These are phyloP conservation scores for Sturnira hondurensis DNA, from an alignment of 2,113 vertebrate genomes.

Conservation along the genomic window DNA sequence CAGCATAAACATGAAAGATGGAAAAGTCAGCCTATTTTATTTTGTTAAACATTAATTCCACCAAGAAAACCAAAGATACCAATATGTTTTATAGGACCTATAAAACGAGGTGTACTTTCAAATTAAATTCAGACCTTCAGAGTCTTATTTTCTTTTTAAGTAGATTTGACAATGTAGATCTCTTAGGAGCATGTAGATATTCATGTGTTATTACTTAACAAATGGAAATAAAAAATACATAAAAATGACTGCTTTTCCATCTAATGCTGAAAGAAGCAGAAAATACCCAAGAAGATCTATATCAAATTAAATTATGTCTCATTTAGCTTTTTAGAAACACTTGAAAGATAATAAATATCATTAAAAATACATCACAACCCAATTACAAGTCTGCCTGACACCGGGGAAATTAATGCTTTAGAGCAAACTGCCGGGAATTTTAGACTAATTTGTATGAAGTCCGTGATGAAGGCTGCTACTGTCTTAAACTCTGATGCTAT, in stretches of 20 bases:
- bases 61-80: background rate
- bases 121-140: background rate
- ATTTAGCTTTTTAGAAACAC: conserved; percentile 63
- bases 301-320: conserved; percentile 59
- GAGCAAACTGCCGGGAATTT: conserved; percentile 32
- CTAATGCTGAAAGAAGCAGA: conserved; percentile 22
- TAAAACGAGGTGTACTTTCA: background rate
- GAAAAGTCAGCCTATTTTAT: background rate
- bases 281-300: conserved; percentile 43
- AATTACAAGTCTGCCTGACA: conserved; percentile 57
- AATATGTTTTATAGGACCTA: background rate
- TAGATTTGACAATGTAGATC: background rate
- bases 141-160: conserved; percentile 8
- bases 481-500: conserved; percentile 1
- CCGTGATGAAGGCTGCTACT: conserved; percentile 31
- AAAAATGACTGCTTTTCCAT: background rate
- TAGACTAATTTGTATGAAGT: conserved; percentile 49
- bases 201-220: background rate
- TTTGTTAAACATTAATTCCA: background rate
- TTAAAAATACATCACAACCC: conserved; percentile 69
- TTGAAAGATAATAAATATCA: conserved; percentile 64
- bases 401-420: conserved; percentile 18
- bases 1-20: background rate
- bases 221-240: conserved; percentile 13
- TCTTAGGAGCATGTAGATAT: background rate